A percentile compares a stretch with the other conserved stretches of the same genome.
These are phyloP conservation scores for Montipora capricornis DNA, from an alignment of 64 coral and sea anemone species.

Conservation along the genomic window DNA sequence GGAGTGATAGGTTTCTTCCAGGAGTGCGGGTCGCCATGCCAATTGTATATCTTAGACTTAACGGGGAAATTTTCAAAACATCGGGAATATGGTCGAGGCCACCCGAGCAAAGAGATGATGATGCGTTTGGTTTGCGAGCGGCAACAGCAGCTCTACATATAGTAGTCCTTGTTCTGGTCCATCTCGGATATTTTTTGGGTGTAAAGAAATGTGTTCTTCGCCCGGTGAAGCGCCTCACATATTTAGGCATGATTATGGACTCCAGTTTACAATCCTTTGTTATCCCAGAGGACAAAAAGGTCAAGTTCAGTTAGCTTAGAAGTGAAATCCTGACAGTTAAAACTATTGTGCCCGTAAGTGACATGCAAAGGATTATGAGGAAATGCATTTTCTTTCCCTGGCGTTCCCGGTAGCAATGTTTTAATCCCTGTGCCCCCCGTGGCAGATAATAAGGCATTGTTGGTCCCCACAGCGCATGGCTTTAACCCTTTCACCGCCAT, in stretches of 20 bases:
- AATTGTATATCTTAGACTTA: slow-evolving; percentile 28
- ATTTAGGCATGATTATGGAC: slow-evolving; percentile 31
- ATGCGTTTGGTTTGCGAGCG: neutral
- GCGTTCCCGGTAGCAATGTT: slow-evolving; percentile 38
- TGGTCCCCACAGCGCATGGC: too few species aligned
- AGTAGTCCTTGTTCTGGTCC: neutral
- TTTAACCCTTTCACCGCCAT: too few species aligned
- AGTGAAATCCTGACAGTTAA: neutral
- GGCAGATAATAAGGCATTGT: neutral
- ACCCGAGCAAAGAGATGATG: neutral
- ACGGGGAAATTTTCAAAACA: neutral
- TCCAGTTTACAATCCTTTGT: neutral
- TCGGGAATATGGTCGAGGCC: neutral
- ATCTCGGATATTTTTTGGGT: slow-evolving; percentile 44
- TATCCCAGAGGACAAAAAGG: slow-evolving; percentile 19
- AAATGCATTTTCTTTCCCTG: slow-evolving; percentile 55
- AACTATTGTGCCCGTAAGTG: neutral
- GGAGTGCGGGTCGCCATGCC: neutral
- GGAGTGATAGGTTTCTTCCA: slow-evolving; percentile 1
- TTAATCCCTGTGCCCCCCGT: neutral
- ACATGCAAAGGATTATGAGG: slow-evolving; percentile 10
- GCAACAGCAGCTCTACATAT: slow-evolving; percentile 25
- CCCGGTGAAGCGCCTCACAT: neutral
- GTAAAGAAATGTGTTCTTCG: neutral
- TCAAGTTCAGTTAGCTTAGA: neutral